Evolutionary conservation across 2,113 vertebrate species (phyloP), one percentile per base, ranked within the genome.

Genomic region (Jaculus jaculus): DNA sequence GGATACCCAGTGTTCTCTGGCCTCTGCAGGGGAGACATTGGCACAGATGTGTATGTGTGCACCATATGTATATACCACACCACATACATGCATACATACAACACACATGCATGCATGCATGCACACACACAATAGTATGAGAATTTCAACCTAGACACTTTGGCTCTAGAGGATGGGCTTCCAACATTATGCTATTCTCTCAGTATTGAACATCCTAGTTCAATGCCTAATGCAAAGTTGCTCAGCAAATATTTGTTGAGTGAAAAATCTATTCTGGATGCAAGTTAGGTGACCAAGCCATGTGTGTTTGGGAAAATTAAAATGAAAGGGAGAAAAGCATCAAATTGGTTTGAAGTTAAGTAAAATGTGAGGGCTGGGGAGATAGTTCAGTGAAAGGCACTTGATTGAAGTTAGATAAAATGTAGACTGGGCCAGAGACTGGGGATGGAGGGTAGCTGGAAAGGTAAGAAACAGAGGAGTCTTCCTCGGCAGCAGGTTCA

Each of bases 271-370:
- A 32, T 51, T 47, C 21, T 69, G 21, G 37, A 21, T 69, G n/a
- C 47, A 87, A 78, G 58, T n/a, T 32, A 73, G 32, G 42, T 51
- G 39, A 34, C 60, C 60, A 77, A 82, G 26, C 30, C 63, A 51
- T 12, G 28, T 90, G 58, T 87, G 60, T 61, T 90, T 92, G 34
- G 84, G 68, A 51, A 85, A 82, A 73, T 61, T 47, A 58, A 88
- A 81, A 82, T 60, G 51, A 71, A 51, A 91, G 11, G 34, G 54
- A 82, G 63, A 94, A 90, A 85, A 30, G 58, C 81, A 21, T 9
- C 13, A 6, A 92, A 42, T 34, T 34, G 80, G 92, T n/a, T n/a
- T n/a, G n/a, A n/a, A n/a, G n/a, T n/a, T n/a, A n/a, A n/a, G n/a
- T n/a, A 95, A 86, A 23, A 93, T n/a, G n/a, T n/a, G n/a, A n/a